A percentile compares a stretch with the other conserved stretches of the same genome.
These are phyloP conservation scores for Geopemphigus sp. DNA, from an alignment of 1,140 invertebrate species.

Conservation along the genomic window DNA sequence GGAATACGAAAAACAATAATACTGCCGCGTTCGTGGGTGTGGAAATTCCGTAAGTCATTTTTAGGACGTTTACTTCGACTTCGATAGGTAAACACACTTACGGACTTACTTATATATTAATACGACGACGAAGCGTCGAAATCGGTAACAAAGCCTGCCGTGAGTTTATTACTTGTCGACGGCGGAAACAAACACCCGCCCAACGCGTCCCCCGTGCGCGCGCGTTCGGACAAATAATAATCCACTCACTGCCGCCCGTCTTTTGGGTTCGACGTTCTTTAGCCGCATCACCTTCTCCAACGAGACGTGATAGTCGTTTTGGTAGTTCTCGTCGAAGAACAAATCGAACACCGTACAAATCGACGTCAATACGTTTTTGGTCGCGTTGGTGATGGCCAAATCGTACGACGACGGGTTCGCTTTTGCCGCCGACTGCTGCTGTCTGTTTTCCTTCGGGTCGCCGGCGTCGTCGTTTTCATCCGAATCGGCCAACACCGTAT, in stretches of 20 bases:
- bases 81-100: too few species aligned
- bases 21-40: too few species aligned
- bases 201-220: too few species aligned
- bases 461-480: background rate
- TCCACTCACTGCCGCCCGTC: background rate
- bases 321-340: slow-evolving; percentile 5
- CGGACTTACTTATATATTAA: too few species aligned
- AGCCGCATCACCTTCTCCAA: slow-evolving; percentile 9
- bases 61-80: too few species aligned
- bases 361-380: background rate
- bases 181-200: too few species aligned
- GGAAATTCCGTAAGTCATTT: too few species aligned
- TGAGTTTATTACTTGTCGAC: too few species aligned
- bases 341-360: slow-evolving; percentile 19
- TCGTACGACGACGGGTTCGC: background rate
- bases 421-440: background rate
- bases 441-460: background rate
- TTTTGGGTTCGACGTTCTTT: background rate
- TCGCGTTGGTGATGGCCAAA: slow-evolving; percentile 11
- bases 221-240: background rate
- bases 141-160: too few species aligned
- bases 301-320: slow-evolving; percentile 42
- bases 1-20: too few species aligned
- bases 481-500: background rate
- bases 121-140: too few species aligned